Base-by-base conservation (phyloP, 2,888 invertebrate genomes). In the Nomada hirtipes region DNA sequence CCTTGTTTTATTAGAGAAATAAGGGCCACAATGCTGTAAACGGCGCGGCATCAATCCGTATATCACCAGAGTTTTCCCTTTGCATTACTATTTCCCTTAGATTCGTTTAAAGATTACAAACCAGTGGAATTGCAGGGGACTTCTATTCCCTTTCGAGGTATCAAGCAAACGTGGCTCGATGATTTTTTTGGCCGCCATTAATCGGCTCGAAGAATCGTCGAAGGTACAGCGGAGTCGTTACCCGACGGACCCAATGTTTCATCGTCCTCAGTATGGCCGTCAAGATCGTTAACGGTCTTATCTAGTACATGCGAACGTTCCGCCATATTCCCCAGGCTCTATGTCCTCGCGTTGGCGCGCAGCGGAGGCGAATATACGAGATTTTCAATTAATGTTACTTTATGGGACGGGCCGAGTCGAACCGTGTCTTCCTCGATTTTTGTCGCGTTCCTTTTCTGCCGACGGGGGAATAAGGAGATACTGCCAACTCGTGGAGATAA, bases 341-440 rank as follows among this genome's bases (percentile, higher is more conserved):
- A 72, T 71, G 80, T 71, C 70, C 72, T 23, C 36, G 61, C 36
- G 55, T 72, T 63, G 80, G 57, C 68, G 53, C 26, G 18, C 26
- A n/a, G 36, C 52, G 63, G 23, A 59, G 59, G 61, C 77, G 69
- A 78, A 78, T 78, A 82, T 85, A 82, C 52, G 81, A 77, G 82
- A 84, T 86, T 86, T 88, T 86, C 81, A 86, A 83, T 88, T 86
- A 87, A 88, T 88, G 84, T 65, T 82, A 76, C 44, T 87, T 88
- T 87, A 88, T 78, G 88, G 74, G 78, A 73, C 68, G 65, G 61
- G 73, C 44, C 71, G 57, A 74, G 68, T 61, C 79, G 71, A 79
- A 71, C 53, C 68, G 72, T 68, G 74, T 71, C 74, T 76, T 76
- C 68, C 47, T 53, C 67, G 73, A 77, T 76, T 71, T 79, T 81